phyloP scores from a whole-genome alignment of 2,113 vertebrate species.

The Platichthys stellatus region DNA sequence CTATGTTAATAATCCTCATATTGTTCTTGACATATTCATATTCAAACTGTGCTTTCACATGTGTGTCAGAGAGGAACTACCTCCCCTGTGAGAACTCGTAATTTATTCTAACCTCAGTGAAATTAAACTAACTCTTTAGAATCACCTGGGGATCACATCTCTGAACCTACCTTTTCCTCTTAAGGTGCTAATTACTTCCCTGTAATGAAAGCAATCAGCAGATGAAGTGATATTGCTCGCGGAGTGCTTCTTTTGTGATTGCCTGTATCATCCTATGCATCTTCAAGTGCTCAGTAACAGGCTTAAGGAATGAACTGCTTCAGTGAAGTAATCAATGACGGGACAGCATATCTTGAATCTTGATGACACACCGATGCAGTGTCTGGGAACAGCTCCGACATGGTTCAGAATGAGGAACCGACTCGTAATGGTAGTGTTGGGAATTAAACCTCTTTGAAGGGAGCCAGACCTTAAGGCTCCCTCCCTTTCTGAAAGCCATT shows the following conservation, averaged over 20 bases:
- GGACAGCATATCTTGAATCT: constrained; percentile 39
- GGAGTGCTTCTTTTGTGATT: constrained; percentile 62
- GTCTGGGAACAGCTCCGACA: constrained; percentile 4
- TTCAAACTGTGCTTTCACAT: constrained; percentile 15
- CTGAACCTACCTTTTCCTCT: constrained; percentile 58
- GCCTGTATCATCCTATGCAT: constrained; percentile 57
- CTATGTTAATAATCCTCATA: constrained; percentile 2
- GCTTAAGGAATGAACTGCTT: constrained; percentile 58
- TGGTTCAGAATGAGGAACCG: background rate
- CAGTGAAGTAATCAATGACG: constrained; percentile 61
- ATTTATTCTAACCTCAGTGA: constrained; percentile 59
- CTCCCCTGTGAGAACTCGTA: constrained; percentile 24
- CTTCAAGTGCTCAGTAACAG: constrained; percentile 51
- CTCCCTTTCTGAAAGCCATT: too few relatives aligned
- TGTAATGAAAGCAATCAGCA: constrained; percentile 74
- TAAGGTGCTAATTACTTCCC: constrained; percentile 70
- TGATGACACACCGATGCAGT: constrained; percentile 40
- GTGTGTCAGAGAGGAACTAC: constrained; percentile 47
- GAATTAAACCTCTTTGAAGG: too few relatives aligned
- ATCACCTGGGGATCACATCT: constrained; percentile 56
- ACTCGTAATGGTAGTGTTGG: background rate
- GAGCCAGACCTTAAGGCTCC: too few relatives aligned
- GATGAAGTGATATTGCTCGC: constrained; percentile 51
- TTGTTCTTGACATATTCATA: constrained; percentile 37
- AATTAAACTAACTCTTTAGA: constrained; percentile 60